phyloP scores from a whole-genome alignment of 1,140 invertebrate species.

The Dendroctonus ponderosae region DNA sequence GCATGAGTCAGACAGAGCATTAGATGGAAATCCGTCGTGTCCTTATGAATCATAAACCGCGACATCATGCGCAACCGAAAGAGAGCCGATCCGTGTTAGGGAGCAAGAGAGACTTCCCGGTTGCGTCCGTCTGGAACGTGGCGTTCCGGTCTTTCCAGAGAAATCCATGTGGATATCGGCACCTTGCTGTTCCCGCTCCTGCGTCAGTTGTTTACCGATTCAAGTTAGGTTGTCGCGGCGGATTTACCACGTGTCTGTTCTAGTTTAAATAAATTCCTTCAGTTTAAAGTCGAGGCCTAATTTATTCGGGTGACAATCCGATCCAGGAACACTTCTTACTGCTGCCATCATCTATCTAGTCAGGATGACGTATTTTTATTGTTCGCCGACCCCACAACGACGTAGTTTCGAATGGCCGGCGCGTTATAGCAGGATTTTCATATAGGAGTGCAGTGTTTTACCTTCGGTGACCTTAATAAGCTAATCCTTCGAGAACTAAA shows the following conservation, averaged over 20 bases:
- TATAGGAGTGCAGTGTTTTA: too few species aligned
- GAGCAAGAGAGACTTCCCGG: constrained; percentile 11
- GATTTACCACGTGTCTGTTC: constrained; percentile 13
- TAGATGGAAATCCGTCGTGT: constrained; percentile 7
- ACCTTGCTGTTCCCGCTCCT: constrained; percentile 14
- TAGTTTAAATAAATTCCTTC: constrained; percentile 1
- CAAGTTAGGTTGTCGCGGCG: constrained; percentile 9
- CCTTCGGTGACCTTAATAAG: too few species aligned
- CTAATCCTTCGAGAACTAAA: too few species aligned
- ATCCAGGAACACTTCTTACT: neutral
- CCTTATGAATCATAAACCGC: constrained; percentile 7
- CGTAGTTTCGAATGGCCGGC: constrained; percentile 9
- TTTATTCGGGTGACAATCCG: neutral
- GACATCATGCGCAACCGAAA: constrained; percentile 15
- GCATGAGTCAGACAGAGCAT: constrained; percentile 2
- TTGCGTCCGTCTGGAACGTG: constrained; percentile 10
- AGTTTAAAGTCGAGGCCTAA: neutral
- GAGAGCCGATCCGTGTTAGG: neutral
- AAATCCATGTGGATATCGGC: constrained; percentile 16
- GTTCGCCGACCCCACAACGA: constrained; percentile 9
- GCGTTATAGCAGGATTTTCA: neutral
- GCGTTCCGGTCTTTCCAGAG: constrained; percentile 25
- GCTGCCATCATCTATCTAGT: neutral
- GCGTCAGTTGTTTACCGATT: constrained; percentile 25
- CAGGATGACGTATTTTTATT: constrained; percentile 6